phyloP scores from a whole-genome alignment of 2,888 invertebrate species.

The Ryuthela nishihirai region DNA sequence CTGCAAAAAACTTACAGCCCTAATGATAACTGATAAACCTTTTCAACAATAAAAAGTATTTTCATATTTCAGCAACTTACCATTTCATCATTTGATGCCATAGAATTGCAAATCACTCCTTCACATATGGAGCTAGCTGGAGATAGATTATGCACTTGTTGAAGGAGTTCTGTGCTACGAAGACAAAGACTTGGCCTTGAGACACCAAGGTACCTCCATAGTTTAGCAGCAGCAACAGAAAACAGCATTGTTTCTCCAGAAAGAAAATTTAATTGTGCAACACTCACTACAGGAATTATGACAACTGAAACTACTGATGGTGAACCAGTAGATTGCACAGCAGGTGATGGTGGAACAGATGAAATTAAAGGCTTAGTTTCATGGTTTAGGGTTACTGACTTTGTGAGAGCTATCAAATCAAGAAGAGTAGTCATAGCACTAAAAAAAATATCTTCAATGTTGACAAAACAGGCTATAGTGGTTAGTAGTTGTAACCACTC shows the following conservation, averaged over 20 bases:
- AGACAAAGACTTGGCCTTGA: constrained; percentile 59
- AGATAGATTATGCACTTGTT: constrained; percentile 70
- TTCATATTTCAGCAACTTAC: constrained; percentile 27
- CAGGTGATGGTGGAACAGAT: constrained; percentile 1
- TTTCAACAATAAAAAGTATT: neutral
- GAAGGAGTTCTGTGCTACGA: constrained; percentile 65
- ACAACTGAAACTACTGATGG: constrained; percentile 29
- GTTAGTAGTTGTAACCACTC: constrained; percentile 68
- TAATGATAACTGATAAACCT: no score
- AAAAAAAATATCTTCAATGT: constrained; percentile 55
- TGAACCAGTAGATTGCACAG: constrained; percentile 4
- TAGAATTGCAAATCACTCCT: constrained; percentile 59
- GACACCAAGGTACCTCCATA: constrained; percentile 67
- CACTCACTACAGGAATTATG: constrained; percentile 24
- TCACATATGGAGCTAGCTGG: constrained; percentile 63
- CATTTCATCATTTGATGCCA: constrained; percentile 48
- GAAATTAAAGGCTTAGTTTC: constrained; percentile 21
- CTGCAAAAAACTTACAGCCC: no score
- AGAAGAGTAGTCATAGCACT: constrained; percentile 67
- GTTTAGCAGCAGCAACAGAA: constrained; percentile 62
- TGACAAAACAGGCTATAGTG: constrained; percentile 64
- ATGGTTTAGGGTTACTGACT: constrained; percentile 21
- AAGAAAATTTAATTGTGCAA: constrained; percentile 24
- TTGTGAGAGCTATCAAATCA: constrained; percentile 62
- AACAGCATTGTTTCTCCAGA: constrained; percentile 41